These are phyloP conservation scores for Callyntrura guangdongensis DNA, from an alignment of 2,888 invertebrate species.

Conservation along the genomic window DNA sequence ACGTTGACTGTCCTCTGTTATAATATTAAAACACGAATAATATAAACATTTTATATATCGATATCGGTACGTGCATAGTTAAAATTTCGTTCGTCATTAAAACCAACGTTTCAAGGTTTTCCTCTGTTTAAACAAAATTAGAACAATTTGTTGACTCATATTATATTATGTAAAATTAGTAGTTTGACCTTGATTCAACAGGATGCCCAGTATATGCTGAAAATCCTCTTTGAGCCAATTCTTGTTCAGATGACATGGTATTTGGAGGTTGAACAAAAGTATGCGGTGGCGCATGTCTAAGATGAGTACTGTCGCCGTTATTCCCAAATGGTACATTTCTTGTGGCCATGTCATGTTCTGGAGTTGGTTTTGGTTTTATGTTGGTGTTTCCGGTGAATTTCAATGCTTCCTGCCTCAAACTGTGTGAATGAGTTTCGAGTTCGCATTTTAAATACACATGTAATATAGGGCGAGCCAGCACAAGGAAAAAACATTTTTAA, in stretches of 20 bases:
- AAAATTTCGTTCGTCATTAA: no score
- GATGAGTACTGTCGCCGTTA: not conserved
- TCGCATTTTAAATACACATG: no score
- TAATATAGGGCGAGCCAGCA: no score
- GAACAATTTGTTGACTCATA: no score
- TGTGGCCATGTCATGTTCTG: not conserved
- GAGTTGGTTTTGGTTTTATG: not conserved
- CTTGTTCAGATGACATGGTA: constrained; percentile 56
- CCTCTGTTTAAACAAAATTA: no score
- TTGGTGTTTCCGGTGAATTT: not conserved
- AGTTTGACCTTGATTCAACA: constrained; percentile 43
- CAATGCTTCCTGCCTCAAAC: not conserved
- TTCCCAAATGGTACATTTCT: constrained; percentile 12
- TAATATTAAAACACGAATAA: constrained; percentile 6
- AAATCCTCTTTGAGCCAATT: constrained; percentile 75
- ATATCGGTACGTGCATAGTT: no score
- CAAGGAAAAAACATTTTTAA: no score
- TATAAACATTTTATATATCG: no score
- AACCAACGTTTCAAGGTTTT: not conserved
- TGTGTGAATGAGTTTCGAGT: no score
- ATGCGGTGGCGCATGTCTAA: constrained; percentile 20
- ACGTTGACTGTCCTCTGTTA: constrained; percentile 56
- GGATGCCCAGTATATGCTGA: constrained; percentile 75
- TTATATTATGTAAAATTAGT: constrained; percentile 18
- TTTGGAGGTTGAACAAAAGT: constrained; percentile 41